Base-by-base conservation (phyloP, 2,113 vertebrate genomes). In the Strigops habroptila region DNA sequence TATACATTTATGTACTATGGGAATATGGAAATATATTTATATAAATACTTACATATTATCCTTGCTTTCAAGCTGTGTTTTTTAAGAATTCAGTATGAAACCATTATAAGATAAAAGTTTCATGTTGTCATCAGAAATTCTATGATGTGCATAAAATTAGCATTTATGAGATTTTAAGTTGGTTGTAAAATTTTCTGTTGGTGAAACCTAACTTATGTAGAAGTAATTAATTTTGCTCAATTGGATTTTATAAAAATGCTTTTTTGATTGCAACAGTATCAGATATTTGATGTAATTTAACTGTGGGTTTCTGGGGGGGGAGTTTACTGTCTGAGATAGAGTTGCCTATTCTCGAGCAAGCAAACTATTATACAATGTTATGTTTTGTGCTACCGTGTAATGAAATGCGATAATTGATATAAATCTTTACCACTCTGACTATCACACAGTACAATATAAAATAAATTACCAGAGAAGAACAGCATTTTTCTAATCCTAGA, bases 371-470 rank as follows among this genome's bases (percentile, higher is more conserved):
- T 12, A 76, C 70, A 10, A 30, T 0, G 2, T 87, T 87, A 79
- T 70, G 75, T 95, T 96, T 93, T 92, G 84, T 94, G 91, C 62
- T 90, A 73, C 84, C 62, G 48, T 80, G 84, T 94, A 96, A 96
- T 96, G 87, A 96, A 96, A 94, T 85, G 78, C 79, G 80, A 74
- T 96, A 95, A 97, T 95, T 96, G 94, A 90, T 96, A 91, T 69
- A 80, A 85, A 85, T 77, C 84, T 94, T 95, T 95, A 92, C 82
- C 67, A 82, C 63, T 39, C 46, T 95, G 83, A 87, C 89, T 94
- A 92, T 87, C 83, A 87, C 70, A 89, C 48, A 91, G 82, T 91
- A 87, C 70, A 89, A 91, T 90, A 91, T 90, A 95, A 96, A 97
- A 96, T 85, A 96, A 96, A 97, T 95, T 94, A 86, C 87, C 64